Conservation (phyloP, 2,888 invertebrate genomes). For the Bombylius major region DNA sequence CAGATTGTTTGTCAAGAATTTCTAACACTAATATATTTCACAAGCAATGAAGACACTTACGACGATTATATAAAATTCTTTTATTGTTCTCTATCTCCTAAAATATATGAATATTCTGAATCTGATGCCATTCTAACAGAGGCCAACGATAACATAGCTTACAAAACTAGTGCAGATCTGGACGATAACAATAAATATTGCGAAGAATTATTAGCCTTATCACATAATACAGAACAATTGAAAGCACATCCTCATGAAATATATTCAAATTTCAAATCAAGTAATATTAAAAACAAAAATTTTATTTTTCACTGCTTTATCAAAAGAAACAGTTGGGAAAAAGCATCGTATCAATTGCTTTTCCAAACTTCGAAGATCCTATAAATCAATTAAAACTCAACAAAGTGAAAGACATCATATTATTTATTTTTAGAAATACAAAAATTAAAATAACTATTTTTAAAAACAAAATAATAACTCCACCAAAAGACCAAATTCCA, state of each 20-base stretch:
- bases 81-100: background rate
- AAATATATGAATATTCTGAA: background rate
- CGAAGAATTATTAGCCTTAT: background rate
- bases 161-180: slow-evolving; percentile 1
- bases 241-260: slow-evolving; percentile 1
- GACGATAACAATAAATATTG: background rate
- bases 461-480: background rate
- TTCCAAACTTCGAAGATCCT: background rate
- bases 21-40: too few species aligned
- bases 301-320: slow-evolving; percentile 5
- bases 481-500: background rate
- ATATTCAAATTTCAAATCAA: slow-evolving; percentile 3
- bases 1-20: slow-evolving; percentile 2
- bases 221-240: background rate
- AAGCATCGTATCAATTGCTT: background rate
- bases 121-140: background rate
- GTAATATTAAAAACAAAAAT: background rate
- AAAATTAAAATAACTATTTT: slow-evolving; percentile 2
- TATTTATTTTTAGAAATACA: background rate
- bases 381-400: slow-evolving; percentile 6
- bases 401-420: background rate
- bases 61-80: background rate
- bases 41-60: background rate
- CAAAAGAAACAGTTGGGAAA: slow-evolving; percentile 1
- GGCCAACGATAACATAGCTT: background rate